phyloP scores from a whole-genome alignment of 1,140 invertebrate genomes.

The Formica selysi region DNA sequence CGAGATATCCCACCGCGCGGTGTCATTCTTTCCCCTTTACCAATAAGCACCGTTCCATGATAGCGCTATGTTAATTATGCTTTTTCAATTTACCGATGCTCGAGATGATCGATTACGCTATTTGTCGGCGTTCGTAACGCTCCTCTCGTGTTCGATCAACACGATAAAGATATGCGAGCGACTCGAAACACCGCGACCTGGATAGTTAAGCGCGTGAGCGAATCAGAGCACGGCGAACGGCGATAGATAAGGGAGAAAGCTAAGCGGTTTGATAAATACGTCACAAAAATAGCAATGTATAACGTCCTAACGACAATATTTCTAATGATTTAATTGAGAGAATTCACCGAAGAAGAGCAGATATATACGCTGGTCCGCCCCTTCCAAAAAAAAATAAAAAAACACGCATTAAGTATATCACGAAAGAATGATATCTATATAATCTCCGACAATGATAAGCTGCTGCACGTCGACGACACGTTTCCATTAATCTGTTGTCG shows the following conservation, averaged over 20 bases:
- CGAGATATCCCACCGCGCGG: constrained; percentile 30
- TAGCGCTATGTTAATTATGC: constrained; percentile 20
- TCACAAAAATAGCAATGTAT: constrained; percentile 81
- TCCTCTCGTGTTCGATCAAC: constrained; percentile 25
- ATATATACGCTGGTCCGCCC: constrained; percentile 29
- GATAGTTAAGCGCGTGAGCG: not conserved
- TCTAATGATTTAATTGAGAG: constrained; percentile 78
- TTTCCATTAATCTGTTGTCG: constrained; percentile 26
- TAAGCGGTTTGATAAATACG: constrained; percentile 65
- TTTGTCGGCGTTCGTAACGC: constrained; percentile 5
- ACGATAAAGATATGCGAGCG: not conserved
- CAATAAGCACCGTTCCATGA: constrained; percentile 14
- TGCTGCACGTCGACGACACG: constrained; percentile 27
- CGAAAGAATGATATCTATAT: constrained; percentile 35
- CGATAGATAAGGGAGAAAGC: constrained; percentile 58
- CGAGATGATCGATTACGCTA: constrained; percentile 31
- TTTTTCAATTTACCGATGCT: constrained; percentile 15
- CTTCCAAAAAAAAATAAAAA: not conserved
- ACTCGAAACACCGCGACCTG: constrained; percentile 46
- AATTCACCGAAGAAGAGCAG: constrained; percentile 59
- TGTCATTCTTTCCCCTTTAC: constrained; percentile 47
- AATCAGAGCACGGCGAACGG: constrained; percentile 37
- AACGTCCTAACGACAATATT: constrained; percentile 85
- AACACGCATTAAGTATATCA: not conserved
- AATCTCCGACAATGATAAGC: constrained; percentile 36